phyloP scores from a whole-genome alignment of 2,797 vertebrate species.

The Liparis tanakae region DNA sequence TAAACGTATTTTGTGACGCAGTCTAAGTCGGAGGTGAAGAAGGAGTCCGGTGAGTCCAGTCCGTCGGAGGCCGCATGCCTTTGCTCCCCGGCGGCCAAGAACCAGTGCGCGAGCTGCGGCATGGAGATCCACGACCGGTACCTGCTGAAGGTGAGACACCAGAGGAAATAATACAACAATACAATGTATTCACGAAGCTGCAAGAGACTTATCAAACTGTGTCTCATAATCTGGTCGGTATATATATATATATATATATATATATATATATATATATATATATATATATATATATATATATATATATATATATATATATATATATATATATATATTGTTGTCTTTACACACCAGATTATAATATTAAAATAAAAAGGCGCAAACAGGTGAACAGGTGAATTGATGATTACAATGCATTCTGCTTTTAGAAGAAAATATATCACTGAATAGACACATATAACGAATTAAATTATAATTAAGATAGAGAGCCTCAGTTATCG shows the following conservation, averaged over 20 bases:
- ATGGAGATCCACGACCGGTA: constrained; percentile 93
- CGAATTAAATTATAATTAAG: no score
- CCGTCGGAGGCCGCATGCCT: constrained; percentile 90
- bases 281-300: no score
- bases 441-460: no score
- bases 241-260: no score
- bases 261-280: no score
- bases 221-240: neutral
- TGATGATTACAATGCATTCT: no score
- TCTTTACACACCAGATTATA: no score
- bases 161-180: neutral
- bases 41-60: constrained; percentile 86
- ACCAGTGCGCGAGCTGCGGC: constrained; percentile 95
- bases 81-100: constrained; percentile 90
- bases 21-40: constrained; percentile 94
- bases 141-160: constrained; percentile 89
- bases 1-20: constrained; percentile 53
- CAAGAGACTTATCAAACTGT: neutral
- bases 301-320: no score
- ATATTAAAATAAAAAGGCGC: no score
- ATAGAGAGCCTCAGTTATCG: neutral
- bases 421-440: no score
- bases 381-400: no score
- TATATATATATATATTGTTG: no score
- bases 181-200: accelerated